Evolutionary conservation across 2,888 invertebrate species (phyloP), one percentile per base, ranked within the genome.

Genomic region (Nemotelus pantherinus): DNA sequence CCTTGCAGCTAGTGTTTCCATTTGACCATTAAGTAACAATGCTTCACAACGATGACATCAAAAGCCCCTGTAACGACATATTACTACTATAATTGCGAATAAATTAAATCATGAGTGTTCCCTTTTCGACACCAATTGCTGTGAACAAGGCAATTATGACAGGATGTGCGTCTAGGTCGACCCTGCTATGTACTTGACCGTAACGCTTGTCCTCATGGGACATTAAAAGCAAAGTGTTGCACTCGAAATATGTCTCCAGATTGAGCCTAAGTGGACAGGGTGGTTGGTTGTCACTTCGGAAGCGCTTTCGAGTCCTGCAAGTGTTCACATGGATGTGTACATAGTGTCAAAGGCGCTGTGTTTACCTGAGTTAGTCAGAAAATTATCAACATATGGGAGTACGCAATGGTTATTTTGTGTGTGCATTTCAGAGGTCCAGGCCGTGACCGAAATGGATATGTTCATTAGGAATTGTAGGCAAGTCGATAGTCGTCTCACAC

Each of bases 291-390:
- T 65, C 76, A 76, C 65, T 76, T 76, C 25, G 57, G 57, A 39
- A 55, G 55, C 53, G 25, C 43, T 65, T 67, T 65, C 65, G 65
- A 64, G 43, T 60, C 76, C 67, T 64, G 64, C 48, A 76, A 76
- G 76, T 64, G 64, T 67, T 63, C 55, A 44, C 76, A 76, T 45
- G 25, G 25, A 76, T 65, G 65, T 76, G 76, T 76, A 50, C 75
- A 64, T 53, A 43, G 68, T 77, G 58, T 68, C 76, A 60, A 65
- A 50, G 47, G 57, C 72, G 55, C 53, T n/a, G 77, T 82, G 81
- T 82, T 82, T 81, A 80, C 79, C 78, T 77, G 80, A 81, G 80
- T 80, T 81, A 82, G 82, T 82, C 82, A 81, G 78, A 79, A 81
- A 80, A 81, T 81, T 81, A 81, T 81, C 81, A 81, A 81, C 80